These are phyloP conservation scores for Gallinago stenura DNA, from an alignment of 2,797 vertebrate genomes.

Conservation along the genomic window DNA sequence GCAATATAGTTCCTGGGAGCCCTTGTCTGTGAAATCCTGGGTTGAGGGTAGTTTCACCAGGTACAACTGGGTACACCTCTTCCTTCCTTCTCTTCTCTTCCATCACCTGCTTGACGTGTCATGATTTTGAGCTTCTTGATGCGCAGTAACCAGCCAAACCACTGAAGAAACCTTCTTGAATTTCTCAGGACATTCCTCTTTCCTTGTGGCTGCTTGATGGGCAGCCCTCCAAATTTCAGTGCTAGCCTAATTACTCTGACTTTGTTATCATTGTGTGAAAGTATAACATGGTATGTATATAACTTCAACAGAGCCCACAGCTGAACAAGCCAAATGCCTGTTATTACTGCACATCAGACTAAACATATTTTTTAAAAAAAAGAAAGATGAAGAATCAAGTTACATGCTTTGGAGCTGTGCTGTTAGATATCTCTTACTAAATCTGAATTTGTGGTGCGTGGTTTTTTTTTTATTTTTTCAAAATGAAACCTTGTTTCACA, in stretches of 20 bases:
- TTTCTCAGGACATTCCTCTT: not conserved
- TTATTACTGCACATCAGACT: slow-evolving; percentile 74
- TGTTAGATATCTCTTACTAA: slow-evolving; percentile 31
- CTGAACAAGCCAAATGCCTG: slow-evolving; percentile 59
- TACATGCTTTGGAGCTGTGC: slow-evolving; percentile 54
- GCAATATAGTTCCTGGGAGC: not conserved
- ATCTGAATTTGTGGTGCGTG: not conserved
- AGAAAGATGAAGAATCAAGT: slow-evolving; percentile 57
- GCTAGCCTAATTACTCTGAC: not conserved
- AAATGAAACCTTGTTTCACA: not conserved
- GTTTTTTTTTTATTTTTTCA: too few species aligned
- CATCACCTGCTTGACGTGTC: not conserved
- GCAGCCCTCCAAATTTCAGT: slow-evolving; percentile 1
- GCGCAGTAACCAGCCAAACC: not conserved
- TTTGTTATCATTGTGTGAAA: slow-evolving; percentile 62
- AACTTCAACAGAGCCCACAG: slow-evolving; percentile 60
- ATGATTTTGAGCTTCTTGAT: not conserved
- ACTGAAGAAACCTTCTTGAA: not conserved
- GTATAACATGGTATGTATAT: slow-evolving; percentile 39
- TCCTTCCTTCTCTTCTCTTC: not conserved
- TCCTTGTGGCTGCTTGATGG: not conserved
- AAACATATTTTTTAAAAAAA: slow-evolving; percentile 39
- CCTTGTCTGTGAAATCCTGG: not conserved
- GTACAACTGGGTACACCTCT: not conserved
- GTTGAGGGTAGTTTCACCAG: not conserved